Evolutionary conservation across 2,113 vertebrate species (phyloP).

Genomic region (Centropus unirufus): DNA sequence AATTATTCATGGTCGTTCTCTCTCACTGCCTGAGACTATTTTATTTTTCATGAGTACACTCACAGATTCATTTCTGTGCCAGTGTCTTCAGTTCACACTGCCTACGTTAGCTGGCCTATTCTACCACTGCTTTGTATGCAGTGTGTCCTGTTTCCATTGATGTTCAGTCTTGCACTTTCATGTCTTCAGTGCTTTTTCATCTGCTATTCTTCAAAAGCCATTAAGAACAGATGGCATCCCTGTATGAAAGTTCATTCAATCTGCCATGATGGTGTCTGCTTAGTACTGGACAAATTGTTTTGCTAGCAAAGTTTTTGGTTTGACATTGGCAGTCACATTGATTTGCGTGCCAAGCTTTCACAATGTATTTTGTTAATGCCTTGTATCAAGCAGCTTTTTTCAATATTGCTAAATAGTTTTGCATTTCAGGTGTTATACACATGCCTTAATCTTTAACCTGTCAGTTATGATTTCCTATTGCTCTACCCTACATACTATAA

Average conservation of each 20-base stretch:
- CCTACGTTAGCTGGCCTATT: neutral
- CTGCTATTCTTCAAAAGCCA: conserved; percentile 4
- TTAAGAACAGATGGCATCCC: neutral
- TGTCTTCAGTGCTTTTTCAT: neutral
- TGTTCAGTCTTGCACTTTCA: neutral
- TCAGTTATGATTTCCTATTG: neutral
- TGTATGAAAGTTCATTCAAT: neutral
- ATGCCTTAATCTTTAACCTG: neutral
- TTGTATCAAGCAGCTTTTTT: neutral
- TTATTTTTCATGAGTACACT: neutral
- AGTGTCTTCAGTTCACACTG: neutral
- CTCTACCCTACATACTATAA: neutral
- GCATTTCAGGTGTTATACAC: neutral
- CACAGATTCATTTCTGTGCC: neutral
- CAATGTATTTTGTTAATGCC: neutral
- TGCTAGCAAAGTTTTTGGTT: conserved; percentile 3
- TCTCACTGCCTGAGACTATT: neutral
- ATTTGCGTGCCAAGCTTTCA: neutral
- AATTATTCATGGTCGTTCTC: neutral
- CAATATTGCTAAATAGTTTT: neutral
- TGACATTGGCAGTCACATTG: neutral
- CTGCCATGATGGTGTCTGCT: neutral
- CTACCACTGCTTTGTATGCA: neutral
- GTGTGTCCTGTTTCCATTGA: neutral
- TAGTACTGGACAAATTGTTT: conserved; percentile 28